Evolutionary conservation across 2,888 invertebrate genomes (phyloP).

Genomic region (Furcula furcula): DNA sequence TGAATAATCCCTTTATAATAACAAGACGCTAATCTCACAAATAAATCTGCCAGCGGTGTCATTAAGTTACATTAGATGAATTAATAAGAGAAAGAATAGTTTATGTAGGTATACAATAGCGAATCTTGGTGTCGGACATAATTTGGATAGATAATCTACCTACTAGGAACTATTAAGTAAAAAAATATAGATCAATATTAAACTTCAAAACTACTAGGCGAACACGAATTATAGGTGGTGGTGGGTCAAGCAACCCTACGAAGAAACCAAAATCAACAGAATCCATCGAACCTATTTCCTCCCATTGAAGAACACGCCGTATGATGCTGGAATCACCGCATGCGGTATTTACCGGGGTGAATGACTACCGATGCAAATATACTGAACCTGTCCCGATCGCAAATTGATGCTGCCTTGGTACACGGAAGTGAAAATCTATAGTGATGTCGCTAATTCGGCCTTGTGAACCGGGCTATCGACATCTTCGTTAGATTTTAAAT

Average conservation of each 20-base stretch:
- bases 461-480: no score
- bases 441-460: background rate
- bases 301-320: background rate
- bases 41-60: no score
- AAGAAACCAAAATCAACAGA: background rate
- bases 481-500: no score
- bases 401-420: slow-evolving; percentile 39
- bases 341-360: slow-evolving; percentile 41
- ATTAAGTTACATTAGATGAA: no score
- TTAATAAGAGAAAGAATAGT: no score
- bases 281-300: slow-evolving; percentile 1
- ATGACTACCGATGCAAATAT: slow-evolving; percentile 60
- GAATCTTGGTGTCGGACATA: no score
- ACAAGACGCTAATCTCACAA: no score
- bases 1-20: no score
- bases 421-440: slow-evolving; percentile 1
- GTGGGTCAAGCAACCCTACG: background rate
- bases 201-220: background rate
- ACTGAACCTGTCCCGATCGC: slow-evolving; percentile 42
- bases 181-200: no score
- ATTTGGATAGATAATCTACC: no score
- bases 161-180: no score
- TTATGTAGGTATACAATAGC: no score
- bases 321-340: background rate
- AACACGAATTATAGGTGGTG: background rate